Percentiles rank a stretch among this genome's conserved stretches.
phyloP scores from a whole-genome alignment of 30 jellyfish, hydroid and myxozoan species.

The Chironex yamaguchii region DNA sequence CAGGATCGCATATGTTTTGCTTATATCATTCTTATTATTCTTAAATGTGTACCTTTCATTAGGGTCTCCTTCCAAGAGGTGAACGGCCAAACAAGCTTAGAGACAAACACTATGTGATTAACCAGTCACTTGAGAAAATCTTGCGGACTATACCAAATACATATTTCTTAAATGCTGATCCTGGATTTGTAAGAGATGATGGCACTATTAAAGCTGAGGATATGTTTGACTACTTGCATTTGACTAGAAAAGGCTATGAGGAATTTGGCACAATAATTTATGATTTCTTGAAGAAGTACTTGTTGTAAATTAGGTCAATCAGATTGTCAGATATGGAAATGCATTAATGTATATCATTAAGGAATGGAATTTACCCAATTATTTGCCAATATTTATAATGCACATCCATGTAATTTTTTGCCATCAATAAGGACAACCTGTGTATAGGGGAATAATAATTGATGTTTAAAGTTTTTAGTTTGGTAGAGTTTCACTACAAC shows the following conservation, averaged over 20 bases:
- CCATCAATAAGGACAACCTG: too few relatives aligned
- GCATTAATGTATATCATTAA: too few relatives aligned
- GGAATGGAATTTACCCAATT: too few relatives aligned
- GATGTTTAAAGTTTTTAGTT: too few relatives aligned
- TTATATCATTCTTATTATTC: not conserved
- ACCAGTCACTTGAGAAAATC: conserved; percentile 43
- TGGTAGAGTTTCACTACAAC: too few relatives aligned
- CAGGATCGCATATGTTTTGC: too few relatives aligned
- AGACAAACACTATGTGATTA: conserved; percentile 69
- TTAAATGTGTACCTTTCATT: not conserved
- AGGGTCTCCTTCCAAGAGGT: conserved; percentile 94
- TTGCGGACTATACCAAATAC: conserved; percentile 77
- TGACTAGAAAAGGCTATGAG: conserved; percentile 68
- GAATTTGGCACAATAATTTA: conserved; percentile 29
- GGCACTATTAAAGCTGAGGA: conserved; percentile 72
- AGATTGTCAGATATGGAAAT: too few relatives aligned
- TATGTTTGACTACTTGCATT: conserved; percentile 86
- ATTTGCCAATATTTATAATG: too few relatives aligned
- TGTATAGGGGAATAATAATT: too few relatives aligned
- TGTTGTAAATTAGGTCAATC: too few relatives aligned
- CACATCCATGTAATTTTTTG: too few relatives aligned
- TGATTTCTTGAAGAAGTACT: not conserved
- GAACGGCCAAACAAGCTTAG: conserved; percentile 81
- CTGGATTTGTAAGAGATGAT: conserved; percentile 82
- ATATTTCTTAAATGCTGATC: conserved; percentile 74